Conservation (phyloP, 2,113 vertebrate species). For the Pantherophis guttatus region DNA sequence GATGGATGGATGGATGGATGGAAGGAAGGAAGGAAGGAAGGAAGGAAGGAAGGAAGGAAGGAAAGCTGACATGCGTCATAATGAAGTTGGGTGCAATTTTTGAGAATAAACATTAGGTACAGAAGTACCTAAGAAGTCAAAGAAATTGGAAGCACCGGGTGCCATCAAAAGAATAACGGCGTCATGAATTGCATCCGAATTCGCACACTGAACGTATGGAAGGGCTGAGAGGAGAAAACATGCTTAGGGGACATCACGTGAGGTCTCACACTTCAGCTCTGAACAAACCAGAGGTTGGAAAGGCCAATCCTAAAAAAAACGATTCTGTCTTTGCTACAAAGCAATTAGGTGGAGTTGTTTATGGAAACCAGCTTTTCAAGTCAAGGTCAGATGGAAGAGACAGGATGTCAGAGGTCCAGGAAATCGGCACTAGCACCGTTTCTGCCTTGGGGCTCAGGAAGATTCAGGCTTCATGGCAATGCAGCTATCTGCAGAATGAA, state of each 20-base stretch:
- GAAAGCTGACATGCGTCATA: background rate
- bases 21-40: background rate
- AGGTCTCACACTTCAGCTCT: background rate
- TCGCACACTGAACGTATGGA: background rate
- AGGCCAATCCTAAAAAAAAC: too few relatives aligned
- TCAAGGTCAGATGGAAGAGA: slow-evolving; percentile 9
- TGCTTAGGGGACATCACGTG: background rate
- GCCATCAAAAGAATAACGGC: background rate
- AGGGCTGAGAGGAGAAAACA: background rate
- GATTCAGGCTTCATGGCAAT: background rate
- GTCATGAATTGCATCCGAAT: background rate
- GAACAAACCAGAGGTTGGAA: background rate
- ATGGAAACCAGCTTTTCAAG: background rate
- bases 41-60: background rate
- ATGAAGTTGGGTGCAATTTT: background rate
- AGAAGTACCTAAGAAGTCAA: background rate
- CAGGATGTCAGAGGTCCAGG: background rate
- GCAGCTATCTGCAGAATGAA: background rate
- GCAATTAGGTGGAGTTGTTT: background rate
- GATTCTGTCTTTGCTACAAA: background rate
- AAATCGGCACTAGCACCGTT: background rate
- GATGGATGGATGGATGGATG: background rate
- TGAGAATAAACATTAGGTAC: background rate
- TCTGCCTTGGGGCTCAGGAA: background rate
- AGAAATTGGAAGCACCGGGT: background rate